Evolutionary conservation across 2,888 invertebrate genomes (phyloP).

Genomic region (Cephonodes hylas): DNA sequence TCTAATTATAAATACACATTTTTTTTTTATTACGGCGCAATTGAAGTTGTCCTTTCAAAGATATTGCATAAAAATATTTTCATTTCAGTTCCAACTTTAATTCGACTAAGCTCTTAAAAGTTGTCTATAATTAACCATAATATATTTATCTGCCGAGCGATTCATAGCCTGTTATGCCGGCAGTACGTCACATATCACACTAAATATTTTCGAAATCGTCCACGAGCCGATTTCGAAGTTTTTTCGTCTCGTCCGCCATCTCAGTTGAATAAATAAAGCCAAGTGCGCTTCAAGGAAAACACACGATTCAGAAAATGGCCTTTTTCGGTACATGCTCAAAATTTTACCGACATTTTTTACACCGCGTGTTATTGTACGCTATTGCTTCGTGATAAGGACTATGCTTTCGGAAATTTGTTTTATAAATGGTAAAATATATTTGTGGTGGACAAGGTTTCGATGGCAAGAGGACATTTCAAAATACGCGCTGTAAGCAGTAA

Average conservation of each 20-base stretch:
- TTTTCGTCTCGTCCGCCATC: slow-evolving; percentile 62
- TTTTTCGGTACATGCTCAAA: slow-evolving; percentile 26
- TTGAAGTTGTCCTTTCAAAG: too few relatives aligned
- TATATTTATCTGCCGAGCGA: too few relatives aligned
- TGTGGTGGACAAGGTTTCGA: slow-evolving; percentile 18
- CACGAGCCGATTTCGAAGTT: slow-evolving; percentile 67
- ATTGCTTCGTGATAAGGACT: not conserved
- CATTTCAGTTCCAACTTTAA: too few relatives aligned
- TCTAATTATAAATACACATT: too few relatives aligned
- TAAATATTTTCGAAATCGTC: slow-evolving; percentile 76
- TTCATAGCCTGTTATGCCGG: slow-evolving; percentile 36
- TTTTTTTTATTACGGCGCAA: too few relatives aligned
- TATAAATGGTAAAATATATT: not conserved
- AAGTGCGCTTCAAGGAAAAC: slow-evolving; percentile 72
- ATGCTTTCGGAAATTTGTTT: not conserved
- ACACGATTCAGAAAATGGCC: slow-evolving; percentile 29
- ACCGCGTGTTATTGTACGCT: not conserved
- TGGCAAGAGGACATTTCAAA: slow-evolving; percentile 15
- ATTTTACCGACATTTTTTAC: slow-evolving; percentile 19
- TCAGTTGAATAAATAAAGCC: slow-evolving; percentile 72
- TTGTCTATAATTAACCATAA: too few relatives aligned
- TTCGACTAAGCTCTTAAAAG: too few relatives aligned
- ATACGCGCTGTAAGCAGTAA: slow-evolving; percentile 12
- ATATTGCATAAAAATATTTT: too few relatives aligned
- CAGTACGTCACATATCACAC: slow-evolving; percentile 52